Evolutionary conservation across 2,888 invertebrate genomes (phyloP).

Genomic region (Meandrusa payeni): DNA sequence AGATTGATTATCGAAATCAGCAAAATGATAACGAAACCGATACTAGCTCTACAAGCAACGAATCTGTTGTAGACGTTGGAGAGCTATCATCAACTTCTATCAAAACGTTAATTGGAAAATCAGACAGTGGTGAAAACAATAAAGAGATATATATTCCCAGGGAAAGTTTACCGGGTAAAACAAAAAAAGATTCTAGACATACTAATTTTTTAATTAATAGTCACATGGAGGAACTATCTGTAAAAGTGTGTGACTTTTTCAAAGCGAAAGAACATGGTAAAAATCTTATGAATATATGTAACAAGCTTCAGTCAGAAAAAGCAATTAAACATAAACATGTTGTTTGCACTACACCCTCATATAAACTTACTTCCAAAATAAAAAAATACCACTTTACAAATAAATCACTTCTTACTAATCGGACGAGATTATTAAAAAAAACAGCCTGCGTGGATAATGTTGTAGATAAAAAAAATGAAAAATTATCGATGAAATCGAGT

Average conservation of each 20-base stretch:
- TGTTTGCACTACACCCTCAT: conserved; percentile 22
- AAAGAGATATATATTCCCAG: too few species aligned
- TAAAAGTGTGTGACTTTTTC: background rate
- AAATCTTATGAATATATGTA: background rate
- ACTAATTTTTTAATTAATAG: too few species aligned
- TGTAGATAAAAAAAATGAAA: conserved; percentile 32
- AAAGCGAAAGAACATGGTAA: too few species aligned
- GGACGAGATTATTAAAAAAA: conserved; percentile 42
- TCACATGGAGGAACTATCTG: background rate
- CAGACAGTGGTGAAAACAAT: too few species aligned
- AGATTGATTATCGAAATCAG: background rate
- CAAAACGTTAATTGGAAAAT: conserved; percentile 6
- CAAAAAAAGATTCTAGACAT: background rate
- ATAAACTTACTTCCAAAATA: conserved; percentile 36
- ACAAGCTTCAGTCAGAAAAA: background rate
- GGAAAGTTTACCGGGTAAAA: too few species aligned
- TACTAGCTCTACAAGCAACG: background rate
- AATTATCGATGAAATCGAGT: conserved; percentile 14
- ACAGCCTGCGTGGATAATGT: conserved; percentile 46
- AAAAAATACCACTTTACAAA: conserved; percentile 30
- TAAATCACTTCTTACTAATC: conserved; percentile 25
- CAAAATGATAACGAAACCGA: background rate
- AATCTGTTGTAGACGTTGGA: conserved; percentile 2
- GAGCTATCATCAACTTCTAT: conserved; percentile 6
- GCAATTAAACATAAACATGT: background rate